phyloP scores from a whole-genome alignment of 2,797 vertebrate genomes.

The Capromys pilorides region DNA sequence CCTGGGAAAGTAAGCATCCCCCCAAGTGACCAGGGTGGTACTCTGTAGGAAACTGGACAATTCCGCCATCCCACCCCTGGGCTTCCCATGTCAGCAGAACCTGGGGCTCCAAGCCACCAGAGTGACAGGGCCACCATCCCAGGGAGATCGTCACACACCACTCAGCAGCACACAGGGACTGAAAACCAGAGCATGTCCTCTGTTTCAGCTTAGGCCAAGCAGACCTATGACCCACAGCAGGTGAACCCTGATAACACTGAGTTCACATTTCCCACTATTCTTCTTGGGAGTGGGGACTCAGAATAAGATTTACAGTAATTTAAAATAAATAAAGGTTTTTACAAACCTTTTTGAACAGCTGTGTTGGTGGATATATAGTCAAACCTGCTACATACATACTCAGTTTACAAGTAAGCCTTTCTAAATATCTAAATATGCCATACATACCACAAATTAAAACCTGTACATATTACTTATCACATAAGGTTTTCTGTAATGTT shows the following conservation, averaged over 20 bases:
- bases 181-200: not conserved
- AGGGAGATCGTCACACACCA: not conserved
- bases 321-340: slow-evolving; percentile 37
- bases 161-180: not conserved
- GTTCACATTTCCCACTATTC: not conserved
- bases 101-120: not conserved
- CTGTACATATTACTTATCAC: not conserved
- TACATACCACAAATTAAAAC: slow-evolving; percentile 60
- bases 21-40: not conserved
- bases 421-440: slow-evolving; percentile 66
- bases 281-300: not conserved
- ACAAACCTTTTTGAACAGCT: slow-evolving; percentile 57
- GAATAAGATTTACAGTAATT: slow-evolving; percentile 52
- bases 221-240: not conserved
- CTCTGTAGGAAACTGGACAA: not conserved
- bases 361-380: slow-evolving; percentile 48
- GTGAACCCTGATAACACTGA: not conserved
- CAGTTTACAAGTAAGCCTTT: slow-evolving; percentile 63
- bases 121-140: not conserved
- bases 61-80: not conserved
- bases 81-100: not conserved
- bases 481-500: slow-evolving; percentile 19
- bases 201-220: not conserved
- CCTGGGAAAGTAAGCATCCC: not conserved
- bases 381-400: slow-evolving; percentile 49